phyloP scores from a whole-genome alignment of 2,113 vertebrate species.

The Glaucidium brasilianum region DNA sequence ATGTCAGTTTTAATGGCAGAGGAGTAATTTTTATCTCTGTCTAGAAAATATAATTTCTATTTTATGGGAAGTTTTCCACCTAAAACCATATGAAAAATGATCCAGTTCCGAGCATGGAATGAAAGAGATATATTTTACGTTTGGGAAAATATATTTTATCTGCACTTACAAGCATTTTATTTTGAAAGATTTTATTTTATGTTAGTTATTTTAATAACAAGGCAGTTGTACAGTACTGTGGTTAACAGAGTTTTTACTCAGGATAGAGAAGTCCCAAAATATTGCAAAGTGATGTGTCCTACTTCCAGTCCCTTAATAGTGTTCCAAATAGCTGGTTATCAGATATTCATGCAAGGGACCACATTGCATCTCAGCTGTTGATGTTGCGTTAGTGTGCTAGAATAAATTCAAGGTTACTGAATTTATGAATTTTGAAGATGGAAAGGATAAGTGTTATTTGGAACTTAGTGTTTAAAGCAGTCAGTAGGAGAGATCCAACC shows the following conservation, averaged over 20 bases:
- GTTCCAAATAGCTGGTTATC: not conserved
- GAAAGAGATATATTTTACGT: not conserved
- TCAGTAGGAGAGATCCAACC: not conserved
- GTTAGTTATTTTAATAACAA: not conserved
- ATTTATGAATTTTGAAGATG: not conserved
- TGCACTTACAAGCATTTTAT: not conserved
- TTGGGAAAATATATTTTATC: not conserved
- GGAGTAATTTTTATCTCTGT: not conserved
- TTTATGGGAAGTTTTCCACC: not conserved
- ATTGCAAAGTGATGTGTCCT: not conserved
- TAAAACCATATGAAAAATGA: not conserved
- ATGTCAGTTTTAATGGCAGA: not conserved
- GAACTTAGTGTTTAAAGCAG: not conserved
- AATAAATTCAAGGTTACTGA: not conserved
- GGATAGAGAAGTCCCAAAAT: not conserved
- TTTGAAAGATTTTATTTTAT: not conserved
- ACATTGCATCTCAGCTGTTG: not conserved
- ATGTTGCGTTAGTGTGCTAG: not conserved
- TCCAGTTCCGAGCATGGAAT: not conserved
- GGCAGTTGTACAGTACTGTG: not conserved
- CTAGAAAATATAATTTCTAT: not conserved
- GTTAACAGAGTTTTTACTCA: not conserved
- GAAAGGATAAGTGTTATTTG: not conserved
- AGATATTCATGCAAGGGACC: not conserved
- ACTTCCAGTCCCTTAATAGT: not conserved